Conservation (phyloP, 2,113 vertebrate genomes). For the Macquaria australasica region DNA sequence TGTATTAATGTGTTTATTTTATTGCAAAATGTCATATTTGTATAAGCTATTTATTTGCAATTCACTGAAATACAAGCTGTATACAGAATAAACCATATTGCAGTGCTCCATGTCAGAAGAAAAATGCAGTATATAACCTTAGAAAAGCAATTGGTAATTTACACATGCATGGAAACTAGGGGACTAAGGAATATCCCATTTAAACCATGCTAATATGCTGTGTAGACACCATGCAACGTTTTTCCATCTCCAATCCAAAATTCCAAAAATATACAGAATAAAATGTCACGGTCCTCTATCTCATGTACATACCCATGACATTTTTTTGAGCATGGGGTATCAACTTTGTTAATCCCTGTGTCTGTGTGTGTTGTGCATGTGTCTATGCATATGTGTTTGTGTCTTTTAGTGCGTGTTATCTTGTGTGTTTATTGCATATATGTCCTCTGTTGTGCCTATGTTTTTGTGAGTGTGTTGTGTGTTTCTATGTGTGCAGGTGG, state of each 20-base stretch:
- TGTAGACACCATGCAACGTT: slow-evolving; percentile 59
- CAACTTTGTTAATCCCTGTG: slow-evolving; percentile 58
- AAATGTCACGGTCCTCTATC: slow-evolving; percentile 76
- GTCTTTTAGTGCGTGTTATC: slow-evolving; percentile 11
- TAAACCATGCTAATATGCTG: slow-evolving; percentile 63
- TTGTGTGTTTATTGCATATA: not conserved
- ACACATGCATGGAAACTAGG: slow-evolving; percentile 33
- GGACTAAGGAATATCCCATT: slow-evolving; percentile 58
- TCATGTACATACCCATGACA: slow-evolving; percentile 69
- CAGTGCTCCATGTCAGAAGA: not conserved
- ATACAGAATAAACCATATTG: not conserved
- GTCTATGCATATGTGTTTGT: slow-evolving; percentile 16
- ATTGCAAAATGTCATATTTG: not conserved
- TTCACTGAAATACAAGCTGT: not conserved
- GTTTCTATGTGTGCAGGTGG: slow-evolving; percentile 23
- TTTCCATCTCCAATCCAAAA: slow-evolving; percentile 64
- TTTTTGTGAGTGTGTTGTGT: not conserved
- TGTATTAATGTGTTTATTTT: not conserved
- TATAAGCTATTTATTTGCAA: not conserved
- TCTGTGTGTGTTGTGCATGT: slow-evolving; percentile 27
- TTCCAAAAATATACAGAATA: slow-evolving; percentile 68
- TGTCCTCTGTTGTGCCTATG: not conserved
- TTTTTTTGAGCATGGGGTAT: slow-evolving; percentile 59
- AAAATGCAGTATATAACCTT: slow-evolving; percentile 28
- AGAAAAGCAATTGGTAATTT: slow-evolving; percentile 54